Evolutionary conservation across 2,113 vertebrate species (phyloP), one percentile per base, ranked within the genome.

Genomic region (Platysteira castanea): DNA sequence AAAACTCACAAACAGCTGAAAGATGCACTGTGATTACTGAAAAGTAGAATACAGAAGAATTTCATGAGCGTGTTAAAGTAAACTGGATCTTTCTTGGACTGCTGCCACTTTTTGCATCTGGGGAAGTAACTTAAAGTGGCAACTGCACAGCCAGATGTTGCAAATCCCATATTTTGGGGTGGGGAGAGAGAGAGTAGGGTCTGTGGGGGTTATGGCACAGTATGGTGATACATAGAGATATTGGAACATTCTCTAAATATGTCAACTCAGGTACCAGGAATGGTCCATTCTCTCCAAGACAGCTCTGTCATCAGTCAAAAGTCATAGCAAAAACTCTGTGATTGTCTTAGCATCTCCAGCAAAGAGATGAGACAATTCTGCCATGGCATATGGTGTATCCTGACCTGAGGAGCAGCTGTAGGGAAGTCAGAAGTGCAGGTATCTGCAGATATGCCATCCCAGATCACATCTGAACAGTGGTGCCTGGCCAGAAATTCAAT

Each of bases 41-140:
- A 88, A 90, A 91, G 79, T 8, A 74, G 54, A 88, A 59, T 74
- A 74, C 76, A 91, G 68, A 84, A 81, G 59, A 74, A 65, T 95
- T 96, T 83, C 70, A 85, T 1, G 2, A 83, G 95, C 3, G 2
- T 86, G 59, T 69, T 76, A 90, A 90, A 96, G 74, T 82, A 57
- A 95, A 90, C 75, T 67, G 85, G 50, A 53, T 93, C 79, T 87
- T 85, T 96, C 71, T 64, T 96, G 93, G 90, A 94, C 44, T 86
- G 76, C 73, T 90, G 96, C 93, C 93, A 95, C 71, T 46, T 92
- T 84, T 59, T 92, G 56, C 93, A 90, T 94, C 87, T 95, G 90
- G 93, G 78, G 75, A 95, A 95, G 95, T 91, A 92, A 87, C 78
- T 91, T 69, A 16, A 37, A 94, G 82, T 83, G 87, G 88, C 90